These are phyloP conservation scores for Enteromius fasciolatus DNA, from an alignment of 2,797 vertebrate genomes.

Conservation along the genomic window DNA sequence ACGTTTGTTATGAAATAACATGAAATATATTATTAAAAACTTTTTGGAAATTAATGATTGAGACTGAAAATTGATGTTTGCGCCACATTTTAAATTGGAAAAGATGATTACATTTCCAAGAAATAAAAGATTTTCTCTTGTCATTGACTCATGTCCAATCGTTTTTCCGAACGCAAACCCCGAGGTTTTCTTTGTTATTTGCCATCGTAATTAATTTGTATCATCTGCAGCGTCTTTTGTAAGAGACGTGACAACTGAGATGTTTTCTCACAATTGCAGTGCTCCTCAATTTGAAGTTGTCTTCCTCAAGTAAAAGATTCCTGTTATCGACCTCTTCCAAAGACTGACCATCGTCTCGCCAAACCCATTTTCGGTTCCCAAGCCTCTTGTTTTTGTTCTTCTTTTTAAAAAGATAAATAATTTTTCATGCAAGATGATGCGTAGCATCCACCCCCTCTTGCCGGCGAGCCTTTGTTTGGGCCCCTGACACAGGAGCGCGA, in stretches of 20 bases:
- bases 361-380: conserved; percentile 86
- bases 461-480: conserved; percentile 88
- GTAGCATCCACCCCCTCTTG: conserved; percentile 88
- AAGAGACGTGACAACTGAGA: conserved; percentile 42
- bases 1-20: background rate
- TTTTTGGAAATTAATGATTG: background rate
- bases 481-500: conserved; percentile 85
- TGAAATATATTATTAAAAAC: background rate
- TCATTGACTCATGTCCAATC: background rate
- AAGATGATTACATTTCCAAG: background rate
- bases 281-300: conserved; percentile 60
- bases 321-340: conserved; percentile 72
- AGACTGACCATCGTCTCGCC: conserved; percentile 86
- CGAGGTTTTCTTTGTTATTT: conserved; percentile 3
- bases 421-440: conserved; percentile 94
- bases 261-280: conserved; percentile 52
- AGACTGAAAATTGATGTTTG: background rate
- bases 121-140: background rate
- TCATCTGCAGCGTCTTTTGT: conserved; percentile 47
- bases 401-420: conserved; percentile 77
- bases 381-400: conserved; percentile 86
- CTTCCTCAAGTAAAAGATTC: conserved; percentile 78
- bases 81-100: background rate
- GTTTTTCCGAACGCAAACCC: background rate
- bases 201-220: conserved; percentile 44